A percentile compares a stretch with the other conserved stretches of the same genome.
Evolutionary conservation across 2,113 vertebrate genomes (phyloP).

Genomic region (Hymenochirus boettgeri): DNA sequence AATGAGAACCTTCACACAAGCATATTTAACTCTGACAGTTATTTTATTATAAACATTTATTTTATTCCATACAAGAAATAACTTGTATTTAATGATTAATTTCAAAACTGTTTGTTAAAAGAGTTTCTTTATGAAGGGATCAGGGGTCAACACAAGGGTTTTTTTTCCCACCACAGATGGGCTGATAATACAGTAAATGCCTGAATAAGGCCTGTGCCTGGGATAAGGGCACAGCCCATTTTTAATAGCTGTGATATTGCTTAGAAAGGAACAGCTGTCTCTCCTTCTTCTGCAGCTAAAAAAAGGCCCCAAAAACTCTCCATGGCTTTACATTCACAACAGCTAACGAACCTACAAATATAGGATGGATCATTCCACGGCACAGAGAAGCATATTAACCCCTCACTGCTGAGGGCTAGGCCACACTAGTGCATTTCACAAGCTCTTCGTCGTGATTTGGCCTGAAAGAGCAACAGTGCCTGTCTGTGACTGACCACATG

Average conservation of each 20-base stretch:
- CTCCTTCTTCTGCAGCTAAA: slow-evolving; percentile 54
- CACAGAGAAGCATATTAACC: slow-evolving; percentile 15
- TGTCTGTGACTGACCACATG: no score
- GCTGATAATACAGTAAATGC: slow-evolving; percentile 8
- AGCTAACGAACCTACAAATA: slow-evolving; percentile 54
- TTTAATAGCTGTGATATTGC: slow-evolving; percentile 53
- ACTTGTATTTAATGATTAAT: slow-evolving; percentile 7
- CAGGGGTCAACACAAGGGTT: slow-evolving; percentile 13
- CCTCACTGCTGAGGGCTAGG: no score
- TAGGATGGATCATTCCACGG: slow-evolving; percentile 50
- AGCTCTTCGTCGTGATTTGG: no score
- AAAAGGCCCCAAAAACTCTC: slow-evolving; percentile 54
- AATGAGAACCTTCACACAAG: no score
- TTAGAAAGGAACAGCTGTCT: slow-evolving; percentile 59
- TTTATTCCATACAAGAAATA: background rate
- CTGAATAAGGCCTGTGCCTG: slow-evolving; percentile 13
- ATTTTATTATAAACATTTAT: no score
- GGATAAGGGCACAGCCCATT: slow-evolving; percentile 38
- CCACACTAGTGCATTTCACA: no score
- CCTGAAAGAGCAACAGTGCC: no score
- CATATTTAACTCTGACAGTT: no score
- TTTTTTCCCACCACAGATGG: slow-evolving; percentile 2
- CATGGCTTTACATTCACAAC: slow-evolving; percentile 56
- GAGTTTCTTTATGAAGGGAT: background rate
- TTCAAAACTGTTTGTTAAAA: background rate